Evolutionary conservation across 2,888 invertebrate genomes (phyloP).

Genomic region (Mythimna loreyi): DNA sequence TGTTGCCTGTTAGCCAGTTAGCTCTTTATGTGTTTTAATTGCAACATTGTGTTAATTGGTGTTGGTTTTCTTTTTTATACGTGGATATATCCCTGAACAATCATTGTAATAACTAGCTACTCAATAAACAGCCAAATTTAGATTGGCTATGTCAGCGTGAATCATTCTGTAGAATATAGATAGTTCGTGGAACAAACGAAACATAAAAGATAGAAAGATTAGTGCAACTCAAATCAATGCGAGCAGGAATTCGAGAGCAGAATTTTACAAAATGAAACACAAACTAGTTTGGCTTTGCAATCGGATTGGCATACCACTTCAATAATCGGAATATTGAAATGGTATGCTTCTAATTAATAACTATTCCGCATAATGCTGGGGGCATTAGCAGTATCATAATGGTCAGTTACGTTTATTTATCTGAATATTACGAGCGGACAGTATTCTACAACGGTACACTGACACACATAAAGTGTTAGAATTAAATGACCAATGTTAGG

Average conservation of each 20-base stretch:
- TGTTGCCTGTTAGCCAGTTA: not conserved
- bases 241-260: conserved; percentile 26
- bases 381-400: conserved; percentile 40
- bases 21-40: too few species aligned
- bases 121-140: not conserved
- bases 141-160: too few species aligned
- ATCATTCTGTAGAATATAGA: too few species aligned
- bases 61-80: too few species aligned
- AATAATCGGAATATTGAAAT: conserved; percentile 19
- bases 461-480: conserved; percentile 52
- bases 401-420: conserved; percentile 34
- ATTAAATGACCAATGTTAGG: conserved; percentile 21
- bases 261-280: conserved; percentile 31
- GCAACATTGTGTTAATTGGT: too few species aligned
- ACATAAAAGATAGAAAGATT: conserved; percentile 5
- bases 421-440: conserved; percentile 27
- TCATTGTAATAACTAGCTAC: not conserved
- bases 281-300: conserved; percentile 40
- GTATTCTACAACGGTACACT: conserved; percentile 55
- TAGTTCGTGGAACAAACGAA: not conserved
- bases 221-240: not conserved
- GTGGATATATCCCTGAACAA: not conserved
- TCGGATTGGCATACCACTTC: conserved; percentile 35
- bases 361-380: conserved; percentile 36
- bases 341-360: conserved; percentile 37